Conservation (phyloP, 64 coral and sea anemone species). For the Montipora efflorescens region DNA sequence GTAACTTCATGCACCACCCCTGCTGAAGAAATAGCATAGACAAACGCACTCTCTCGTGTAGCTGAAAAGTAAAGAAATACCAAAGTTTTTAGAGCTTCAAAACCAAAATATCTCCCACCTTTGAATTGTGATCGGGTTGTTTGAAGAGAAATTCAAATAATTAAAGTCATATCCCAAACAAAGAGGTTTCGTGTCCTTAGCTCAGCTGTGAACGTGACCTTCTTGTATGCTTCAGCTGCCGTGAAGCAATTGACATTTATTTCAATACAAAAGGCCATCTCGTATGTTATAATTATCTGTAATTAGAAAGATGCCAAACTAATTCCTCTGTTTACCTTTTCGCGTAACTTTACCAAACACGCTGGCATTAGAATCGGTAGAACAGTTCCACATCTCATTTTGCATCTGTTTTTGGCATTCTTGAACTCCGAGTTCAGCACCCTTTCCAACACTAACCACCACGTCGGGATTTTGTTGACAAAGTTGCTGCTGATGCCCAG, state of each 20-base stretch:
- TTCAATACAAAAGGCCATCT: background rate
- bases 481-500: constrained; percentile 64
- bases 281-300: background rate
- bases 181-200: background rate
- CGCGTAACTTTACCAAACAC: constrained; percentile 94
- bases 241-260: background rate
- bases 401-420: constrained; percentile 90
- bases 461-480: constrained; percentile 94
- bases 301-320: background rate
- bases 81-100: background rate
- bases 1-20: constrained; percentile 94
- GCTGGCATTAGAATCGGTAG: constrained; percentile 71
- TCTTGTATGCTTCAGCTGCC: background rate
- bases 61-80: constrained; percentile 36
- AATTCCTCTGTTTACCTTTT: constrained; percentile 64
- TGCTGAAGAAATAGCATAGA: constrained; percentile 82
- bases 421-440: constrained; percentile 80
- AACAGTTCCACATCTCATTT: constrained; percentile 93
- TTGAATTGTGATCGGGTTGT: background rate
- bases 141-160: background rate
- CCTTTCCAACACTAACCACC: constrained; percentile 89
- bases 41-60: constrained; percentile 89
- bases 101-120: background rate
- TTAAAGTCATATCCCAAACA: background rate
- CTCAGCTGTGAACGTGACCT: background rate